Evolutionary conservation across 2,113 vertebrate species (phyloP).

Genomic region (Lampris megalopsis): DNA sequence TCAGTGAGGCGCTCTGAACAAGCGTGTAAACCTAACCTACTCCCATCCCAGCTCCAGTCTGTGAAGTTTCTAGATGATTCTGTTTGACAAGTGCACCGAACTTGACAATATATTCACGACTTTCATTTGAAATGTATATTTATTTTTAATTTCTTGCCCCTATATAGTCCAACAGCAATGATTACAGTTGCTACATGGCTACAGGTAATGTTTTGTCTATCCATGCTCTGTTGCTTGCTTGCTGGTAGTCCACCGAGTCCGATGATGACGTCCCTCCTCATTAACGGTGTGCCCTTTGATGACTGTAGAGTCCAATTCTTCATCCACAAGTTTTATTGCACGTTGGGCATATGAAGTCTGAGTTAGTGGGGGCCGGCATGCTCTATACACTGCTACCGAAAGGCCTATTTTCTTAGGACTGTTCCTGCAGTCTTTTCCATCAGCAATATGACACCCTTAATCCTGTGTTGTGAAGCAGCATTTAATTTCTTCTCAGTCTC

Average conservation of each 20-base stretch:
- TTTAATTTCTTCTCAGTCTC: slow-evolving; percentile 64
- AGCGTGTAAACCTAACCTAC: slow-evolving; percentile 1
- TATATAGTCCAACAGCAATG: background rate
- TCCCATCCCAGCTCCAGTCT: background rate
- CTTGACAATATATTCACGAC: slow-evolving; percentile 17
- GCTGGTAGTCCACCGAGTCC: no score
- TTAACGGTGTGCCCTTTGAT: no score
- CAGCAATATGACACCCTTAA: slow-evolving; percentile 64
- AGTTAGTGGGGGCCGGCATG: no score
- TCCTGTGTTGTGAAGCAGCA: slow-evolving; percentile 52
- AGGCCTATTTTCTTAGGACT: slow-evolving; percentile 43
- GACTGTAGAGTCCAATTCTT: no score
- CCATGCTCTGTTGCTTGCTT: background rate
- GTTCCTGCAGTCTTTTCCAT: slow-evolving; percentile 47
- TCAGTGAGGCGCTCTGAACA: slow-evolving; percentile 32
- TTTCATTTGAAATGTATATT: background rate
- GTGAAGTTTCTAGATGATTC: background rate
- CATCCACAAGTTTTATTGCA: no score
- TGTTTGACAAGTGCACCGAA: background rate
- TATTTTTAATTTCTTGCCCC: background rate
- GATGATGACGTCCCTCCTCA: no score
- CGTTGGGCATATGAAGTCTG: no score
- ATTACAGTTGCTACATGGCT: background rate
- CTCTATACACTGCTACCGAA: background rate
- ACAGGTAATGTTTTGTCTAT: background rate